These are phyloP conservation scores for Magallana nippona DNA, from an alignment of 2,888 invertebrate genomes.

Conservation along the genomic window DNA sequence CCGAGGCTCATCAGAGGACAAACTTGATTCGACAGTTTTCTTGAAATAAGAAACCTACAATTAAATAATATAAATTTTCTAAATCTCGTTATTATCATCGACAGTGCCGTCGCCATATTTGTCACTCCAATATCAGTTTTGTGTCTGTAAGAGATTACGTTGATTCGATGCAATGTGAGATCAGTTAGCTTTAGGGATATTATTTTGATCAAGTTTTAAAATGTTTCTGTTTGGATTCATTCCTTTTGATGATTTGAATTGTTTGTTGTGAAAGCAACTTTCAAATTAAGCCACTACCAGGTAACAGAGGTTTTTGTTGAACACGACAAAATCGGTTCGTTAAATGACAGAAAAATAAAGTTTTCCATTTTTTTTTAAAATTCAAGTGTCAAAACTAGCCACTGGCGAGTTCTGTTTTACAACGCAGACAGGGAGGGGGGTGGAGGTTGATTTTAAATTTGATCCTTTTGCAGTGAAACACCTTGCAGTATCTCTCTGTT, in stretches of 20 bases:
- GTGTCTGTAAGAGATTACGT: constrained; percentile 21
- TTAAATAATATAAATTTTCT: constrained; percentile 50
- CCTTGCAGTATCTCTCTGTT: too few species aligned
- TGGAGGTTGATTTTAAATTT: too few species aligned
- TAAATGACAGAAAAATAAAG: too few species aligned
- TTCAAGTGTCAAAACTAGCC: too few species aligned
- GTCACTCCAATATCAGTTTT: constrained; percentile 42
- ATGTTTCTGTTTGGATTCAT: not conserved
- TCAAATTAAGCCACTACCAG: too few species aligned
- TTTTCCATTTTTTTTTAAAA: too few species aligned
- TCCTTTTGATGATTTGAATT: not conserved
- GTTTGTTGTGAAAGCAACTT: too few species aligned
- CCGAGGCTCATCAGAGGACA: constrained; percentile 32
- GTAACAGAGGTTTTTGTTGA: too few species aligned
- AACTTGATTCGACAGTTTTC: constrained; percentile 44
- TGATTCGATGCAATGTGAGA: not conserved
- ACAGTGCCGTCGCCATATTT: constrained; percentile 46
- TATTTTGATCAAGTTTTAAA: not conserved
- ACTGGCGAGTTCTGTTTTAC: too few species aligned
- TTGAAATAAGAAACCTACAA: constrained; percentile 47
- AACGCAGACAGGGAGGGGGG: too few species aligned
- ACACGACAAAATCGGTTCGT: too few species aligned
- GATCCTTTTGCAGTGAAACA: too few species aligned
- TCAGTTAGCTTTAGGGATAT: not conserved
- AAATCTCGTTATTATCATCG: constrained; percentile 41